phyloP scores from a whole-genome alignment of 2,888 invertebrate species.

The Gari tellinella region DNA sequence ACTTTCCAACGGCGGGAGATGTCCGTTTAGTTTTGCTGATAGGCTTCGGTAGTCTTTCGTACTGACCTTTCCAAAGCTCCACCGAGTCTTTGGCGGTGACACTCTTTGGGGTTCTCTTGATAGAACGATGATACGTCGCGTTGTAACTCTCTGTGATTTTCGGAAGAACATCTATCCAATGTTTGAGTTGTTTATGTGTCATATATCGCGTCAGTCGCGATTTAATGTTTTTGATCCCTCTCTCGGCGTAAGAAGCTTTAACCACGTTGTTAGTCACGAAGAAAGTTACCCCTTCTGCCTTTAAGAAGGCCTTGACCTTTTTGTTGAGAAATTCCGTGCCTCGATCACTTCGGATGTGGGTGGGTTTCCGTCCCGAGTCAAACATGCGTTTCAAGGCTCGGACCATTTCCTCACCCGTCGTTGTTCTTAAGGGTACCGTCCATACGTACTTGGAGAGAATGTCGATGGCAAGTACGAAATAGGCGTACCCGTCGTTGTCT shows the following conservation, averaged over 20 bases:
- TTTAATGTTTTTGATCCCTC: conserved; percentile 49
- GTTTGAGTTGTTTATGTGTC: conserved; percentile 29
- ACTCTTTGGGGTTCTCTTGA: conserved; percentile 28
- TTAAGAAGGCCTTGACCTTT: conserved; percentile 20
- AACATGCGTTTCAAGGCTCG: conserved; percentile 26
- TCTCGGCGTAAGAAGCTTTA: conserved; percentile 38
- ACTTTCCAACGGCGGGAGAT: not conserved
- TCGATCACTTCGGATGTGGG: conserved; percentile 22
- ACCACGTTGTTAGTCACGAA: conserved; percentile 38
- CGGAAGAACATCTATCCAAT: conserved; percentile 37
- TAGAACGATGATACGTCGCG: conserved; percentile 36
- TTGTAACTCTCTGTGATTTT: conserved; percentile 36
- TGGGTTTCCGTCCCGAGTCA: conserved; percentile 12
- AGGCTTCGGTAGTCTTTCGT: conserved; percentile 18
- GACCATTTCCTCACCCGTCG: conserved; percentile 39
- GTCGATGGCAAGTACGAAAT: conserved; percentile 33
- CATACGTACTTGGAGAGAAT: conserved; percentile 37
- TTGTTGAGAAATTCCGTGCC: conserved; percentile 42
- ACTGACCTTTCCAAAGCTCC: conserved; percentile 28
- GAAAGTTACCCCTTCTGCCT: conserved; percentile 12
- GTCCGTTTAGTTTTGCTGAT: conserved; percentile 6
- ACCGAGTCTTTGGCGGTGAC: conserved; percentile 34
- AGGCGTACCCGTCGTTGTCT: conserved; percentile 38
- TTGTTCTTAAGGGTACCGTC: conserved; percentile 25
- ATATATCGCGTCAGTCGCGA: conserved; percentile 38